A percentile compares a stretch with the other conserved stretches of the same genome.
phyloP scores from a whole-genome alignment of 2,113 vertebrate species.

The Artemisiospiza belli region DNA sequence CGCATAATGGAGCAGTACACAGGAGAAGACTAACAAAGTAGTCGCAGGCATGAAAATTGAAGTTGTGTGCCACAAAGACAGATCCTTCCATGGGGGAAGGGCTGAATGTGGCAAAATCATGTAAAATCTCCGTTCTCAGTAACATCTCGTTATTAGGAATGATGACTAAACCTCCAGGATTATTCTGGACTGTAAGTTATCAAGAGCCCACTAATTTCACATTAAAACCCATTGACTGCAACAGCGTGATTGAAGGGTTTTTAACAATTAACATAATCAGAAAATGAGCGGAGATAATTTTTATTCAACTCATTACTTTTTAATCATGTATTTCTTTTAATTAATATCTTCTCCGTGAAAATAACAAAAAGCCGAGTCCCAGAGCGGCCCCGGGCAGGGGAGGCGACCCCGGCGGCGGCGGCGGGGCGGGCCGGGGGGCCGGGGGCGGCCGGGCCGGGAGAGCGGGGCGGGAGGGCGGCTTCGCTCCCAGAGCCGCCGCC shows the following conservation, averaged over 20 bases:
- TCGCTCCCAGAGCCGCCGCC: not conserved
- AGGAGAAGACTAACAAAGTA: constrained; percentile 14
- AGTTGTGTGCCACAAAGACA: constrained; percentile 59
- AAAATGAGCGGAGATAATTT: constrained; percentile 98
- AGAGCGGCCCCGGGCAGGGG: constrained; percentile 63
- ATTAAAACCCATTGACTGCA: constrained; percentile 99
- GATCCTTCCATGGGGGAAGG: constrained; percentile 70
- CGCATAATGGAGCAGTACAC: not conserved
- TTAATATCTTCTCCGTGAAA: constrained; percentile 83
- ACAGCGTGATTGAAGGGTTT: constrained; percentile 97
- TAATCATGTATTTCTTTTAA: constrained; percentile 89
- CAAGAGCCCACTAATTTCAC: constrained; percentile 99
- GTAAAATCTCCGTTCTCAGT: constrained; percentile 79
- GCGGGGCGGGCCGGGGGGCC: not conserved
- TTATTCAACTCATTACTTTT: constrained; percentile 99
- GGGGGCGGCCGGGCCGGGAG: not conserved
- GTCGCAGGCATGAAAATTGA: constrained; percentile 13
- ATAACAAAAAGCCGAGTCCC: constrained; percentile 76
- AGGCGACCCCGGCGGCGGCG: constrained; percentile 35
- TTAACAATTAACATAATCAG: constrained; percentile 99
- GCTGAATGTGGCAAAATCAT: constrained; percentile 79
- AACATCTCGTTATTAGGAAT: constrained; percentile 88
- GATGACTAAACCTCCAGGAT: constrained; percentile 93
- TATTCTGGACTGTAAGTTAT: constrained; percentile 98
- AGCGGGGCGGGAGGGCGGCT: not conserved